Evolutionary conservation across 2,888 invertebrate genomes (phyloP), one percentile per base, ranked within the genome.

Genomic region (Melinaea menophilus): DNA sequence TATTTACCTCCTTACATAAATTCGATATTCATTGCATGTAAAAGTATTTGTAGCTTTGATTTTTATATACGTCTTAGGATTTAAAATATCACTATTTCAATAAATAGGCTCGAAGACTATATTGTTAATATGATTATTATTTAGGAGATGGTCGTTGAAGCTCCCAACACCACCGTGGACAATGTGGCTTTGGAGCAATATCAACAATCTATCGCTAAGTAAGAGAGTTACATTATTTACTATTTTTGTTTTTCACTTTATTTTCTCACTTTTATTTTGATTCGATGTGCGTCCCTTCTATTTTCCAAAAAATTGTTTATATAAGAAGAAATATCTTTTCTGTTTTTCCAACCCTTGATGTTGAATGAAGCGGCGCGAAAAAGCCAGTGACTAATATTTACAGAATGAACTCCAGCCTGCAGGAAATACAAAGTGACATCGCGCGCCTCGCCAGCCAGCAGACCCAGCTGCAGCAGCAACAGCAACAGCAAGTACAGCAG

Each of bases 401-500:
- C 85, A 95, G 95, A 91, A 96, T 98, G 95, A 98, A 98, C 92
- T 94, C 94, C 91, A 98, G 96, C 92, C 94, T 98, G 79, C 95
- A 96, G 82, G 98, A 98, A 90, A 95, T 98, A 79, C 98, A 98
- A 91, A 95, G 95, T 71, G 98, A 98, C 88, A 97, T 98, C 81
- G 96, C 97, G 87, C 93, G 96, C 75, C 92, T 98, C 72, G 95
- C 97, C 66, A 94, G 94, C 69, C 96, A 97, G 69, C 89, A 89
- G 73, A 84, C 75, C 57, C 90, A 90, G 71, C 71, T 89, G 58
- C 88, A 88, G 65, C 88, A 88, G 63, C 88, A 86, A 55, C 85
- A 85, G 73, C 92, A 93, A 70, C 92, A 90, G 31, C 91, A 91
- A 60, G 91, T 91, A 31, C 92, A 92, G 59, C 88, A 90, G 64